Base-by-base conservation (phyloP, 2,113 vertebrate genomes). In the Terrapene triunguis region DNA sequence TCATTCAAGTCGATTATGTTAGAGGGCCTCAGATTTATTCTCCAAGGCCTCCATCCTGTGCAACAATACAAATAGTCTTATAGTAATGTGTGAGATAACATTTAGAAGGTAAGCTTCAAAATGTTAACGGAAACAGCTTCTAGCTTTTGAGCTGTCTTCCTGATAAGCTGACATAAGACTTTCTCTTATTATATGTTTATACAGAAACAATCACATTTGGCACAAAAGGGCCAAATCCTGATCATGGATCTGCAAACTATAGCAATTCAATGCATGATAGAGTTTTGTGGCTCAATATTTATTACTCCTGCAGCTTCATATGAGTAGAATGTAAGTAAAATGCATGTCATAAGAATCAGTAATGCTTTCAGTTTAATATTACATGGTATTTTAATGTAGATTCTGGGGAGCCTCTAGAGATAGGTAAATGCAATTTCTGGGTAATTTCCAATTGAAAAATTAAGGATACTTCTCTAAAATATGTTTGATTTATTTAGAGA, bases 211-310 rank as follows among this genome's bases (percentile, higher is more conserved):
- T 54, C 21, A 54, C 4, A 22, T 54, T 54, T 84, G 29, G 50
- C 72, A 74, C 84, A 84, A 8, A 80, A 42, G 0, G 6, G 1
- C 1, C 0, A 5, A 47, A 59, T 55, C 59, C 50, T 62, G 84
- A 82, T 57, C 4, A 24, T 5, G 50, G 27, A 29, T 13, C 29
- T 14, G 29, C 5, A 29, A 32, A 29, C 29, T 32, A 32, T 12
- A 32, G 57, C 32, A 29, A 79, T 62, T 2, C 48, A 54, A 55
- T 10, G 78, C 4, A 16, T 62, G 29, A 29, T 14, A 62, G 25
- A 62, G 25, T 82, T 22, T 54, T 81, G 1, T 32, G 3, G 22
- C 82, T 87, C 72, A 10, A 32, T 12, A 38, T 54, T 62, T 29
- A 48, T 90, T 2, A 19, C 19, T 84, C 84, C 42, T 82, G 12